Evolutionary conservation across 2,113 vertebrate genomes (phyloP), one percentile per base, ranked within the genome.

Genomic region (Nematolebias whitei): DNA sequence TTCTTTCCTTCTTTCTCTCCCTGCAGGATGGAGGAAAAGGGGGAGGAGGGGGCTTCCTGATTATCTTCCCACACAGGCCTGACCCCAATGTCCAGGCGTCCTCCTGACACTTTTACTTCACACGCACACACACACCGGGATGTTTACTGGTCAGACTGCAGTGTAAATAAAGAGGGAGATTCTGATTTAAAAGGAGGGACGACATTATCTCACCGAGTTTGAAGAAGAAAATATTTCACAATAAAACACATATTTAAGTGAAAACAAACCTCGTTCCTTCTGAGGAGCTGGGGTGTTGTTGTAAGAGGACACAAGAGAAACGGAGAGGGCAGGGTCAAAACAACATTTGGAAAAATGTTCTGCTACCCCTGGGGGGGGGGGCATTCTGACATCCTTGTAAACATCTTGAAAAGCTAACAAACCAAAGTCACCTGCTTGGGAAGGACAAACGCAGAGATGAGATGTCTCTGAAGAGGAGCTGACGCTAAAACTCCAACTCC

Each of bases 61-160:
- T 76, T 81, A 85, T 87, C 86, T 83, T 85, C 71, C 79, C 82
- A 86, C 79, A 88, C 78, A 79, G 70, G 77, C 69, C 71, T 85
- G 85, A 85, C 82, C 88, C 89, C 81, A 83, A 87, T 81, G 87
- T 73, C 73, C 80, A 87, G 72, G 67, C 86, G 57, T 82, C 84
- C 79, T 85, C 76, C 63, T 67, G 79, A 88, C 85, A 85, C 84
- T 83, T 72, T 84, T 14, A 22, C 80, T 75, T 58, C 63, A 63
- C 68, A 76, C 69, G 7, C 80, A 83, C 83, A 82, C 66, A 80
- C 71, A 79, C 80, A 52, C 67, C 81, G 41, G 52, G 40, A 20
- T 88, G 87, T 91, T 90, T 83, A 87, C 88, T 48, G 71, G 77
- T 87, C 79, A 66, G 70, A 82, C 85, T 83, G 76, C 77, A 85